Base-by-base conservation (phyloP, 1,140 invertebrate species). In the Nymphalis io region DNA sequence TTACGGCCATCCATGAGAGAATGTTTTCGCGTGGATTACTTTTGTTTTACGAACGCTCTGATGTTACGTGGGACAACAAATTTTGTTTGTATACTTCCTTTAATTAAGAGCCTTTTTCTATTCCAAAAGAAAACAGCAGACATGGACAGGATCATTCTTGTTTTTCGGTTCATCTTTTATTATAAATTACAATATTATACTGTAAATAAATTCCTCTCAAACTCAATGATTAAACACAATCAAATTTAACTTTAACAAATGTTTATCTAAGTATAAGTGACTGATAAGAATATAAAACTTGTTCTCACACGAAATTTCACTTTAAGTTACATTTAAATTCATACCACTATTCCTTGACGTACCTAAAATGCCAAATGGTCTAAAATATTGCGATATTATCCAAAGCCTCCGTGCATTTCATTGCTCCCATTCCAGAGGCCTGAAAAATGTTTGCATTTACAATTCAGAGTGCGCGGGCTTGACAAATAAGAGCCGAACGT, bases 381-480 rank as follows among this genome's bases (percentile, higher is more conserved):
- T 53, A 21, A 53, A 53, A 53, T 53, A 53, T 53, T 12, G 48
- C 48, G 13, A 21, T 21, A 53, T 53, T 53, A 53, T 53, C 48
- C 48, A 53, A 53, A 21, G 18, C 48, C 40, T 15, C 40, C 48
- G 48, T 53, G 48, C 48, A 53, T 53, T 53, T 12, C 10, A 21
- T 53, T 53, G 48, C 48, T 21, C 48, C 48, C 48, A 53, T 53
- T 53, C 48, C 20, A 11, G 40, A 44, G 48, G 18, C 18, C 20
- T 53, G 18, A 53, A 53, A 53, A 53, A 53, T 53, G 20, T 53
- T 53, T 53, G 20, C 48, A 20, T 53, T 53, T 53, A 21, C 48
- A 21, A 21, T 53, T 21, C 20, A 20, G 18, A 53, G 18, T n/a
- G 20, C 20, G 48, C 13, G n/a, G 16, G 18, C 48, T 53, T 53